phyloP scores from a whole-genome alignment of 1,140 invertebrate species.

The Delia radicum region DNA sequence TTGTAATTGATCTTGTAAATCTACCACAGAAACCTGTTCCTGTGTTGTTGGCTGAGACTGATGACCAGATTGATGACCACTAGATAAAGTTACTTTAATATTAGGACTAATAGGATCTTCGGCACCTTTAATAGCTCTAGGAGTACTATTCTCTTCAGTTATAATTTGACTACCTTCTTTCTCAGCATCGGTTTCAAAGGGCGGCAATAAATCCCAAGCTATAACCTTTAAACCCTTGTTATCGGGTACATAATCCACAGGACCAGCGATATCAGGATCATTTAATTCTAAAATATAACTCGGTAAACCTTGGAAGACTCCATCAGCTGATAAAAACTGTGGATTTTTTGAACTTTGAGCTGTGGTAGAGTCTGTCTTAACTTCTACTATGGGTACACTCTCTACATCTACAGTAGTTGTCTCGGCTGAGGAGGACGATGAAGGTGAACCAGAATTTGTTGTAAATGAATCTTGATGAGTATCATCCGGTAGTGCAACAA shows the following conservation, averaged over 20 bases:
- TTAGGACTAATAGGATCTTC: not conserved
- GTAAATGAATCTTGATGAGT: not conserved
- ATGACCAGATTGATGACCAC: not conserved
- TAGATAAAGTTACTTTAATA: not conserved
- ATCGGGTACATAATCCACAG: conserved; percentile 42
- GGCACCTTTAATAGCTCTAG: too few species aligned
- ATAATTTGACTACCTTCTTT: too few species aligned
- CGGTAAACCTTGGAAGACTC: conserved; percentile 33
- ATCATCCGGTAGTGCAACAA: conserved; percentile 40
- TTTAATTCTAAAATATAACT: conserved; percentile 44
- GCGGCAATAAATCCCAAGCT: conserved; percentile 51
- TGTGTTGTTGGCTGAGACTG: too few species aligned
- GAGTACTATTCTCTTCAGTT: too few species aligned
- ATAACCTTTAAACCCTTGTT: conserved; percentile 41
- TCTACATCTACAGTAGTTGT: conserved; percentile 42
- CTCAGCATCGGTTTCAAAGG: conserved; percentile 33
- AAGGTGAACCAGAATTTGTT: conserved; percentile 14
- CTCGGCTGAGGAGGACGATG: conserved; percentile 34
- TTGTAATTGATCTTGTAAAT: too few species aligned
- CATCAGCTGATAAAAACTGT: conserved; percentile 15
- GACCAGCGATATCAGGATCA: conserved; percentile 45
- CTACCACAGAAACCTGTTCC: too few species aligned
- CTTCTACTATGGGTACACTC: conserved; percentile 40
- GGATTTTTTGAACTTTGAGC: not conserved
- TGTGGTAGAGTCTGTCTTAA: conserved; percentile 7